Percentiles rank a stretch among this genome's conserved stretches.
These are phyloP conservation scores for Hylaeus volcanicus DNA, from an alignment of 1,140 invertebrate genomes.

Conservation along the genomic window DNA sequence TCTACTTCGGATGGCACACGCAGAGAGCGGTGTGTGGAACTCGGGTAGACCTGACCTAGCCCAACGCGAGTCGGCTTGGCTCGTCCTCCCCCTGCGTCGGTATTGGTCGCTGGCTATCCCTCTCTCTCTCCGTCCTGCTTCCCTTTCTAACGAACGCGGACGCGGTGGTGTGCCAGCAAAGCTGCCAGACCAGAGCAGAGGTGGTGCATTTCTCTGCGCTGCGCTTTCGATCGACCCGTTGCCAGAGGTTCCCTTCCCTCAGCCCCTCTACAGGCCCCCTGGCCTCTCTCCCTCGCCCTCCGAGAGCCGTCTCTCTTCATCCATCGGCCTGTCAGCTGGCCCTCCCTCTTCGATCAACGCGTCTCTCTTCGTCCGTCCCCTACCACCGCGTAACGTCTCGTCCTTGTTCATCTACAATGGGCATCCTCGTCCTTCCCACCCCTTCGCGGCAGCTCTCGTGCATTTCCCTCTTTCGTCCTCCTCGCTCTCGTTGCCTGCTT, in stretches of 20 bases:
- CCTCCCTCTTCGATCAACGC: not conserved
- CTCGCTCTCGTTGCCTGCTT: slow-evolving; percentile 24
- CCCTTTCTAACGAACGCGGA: slow-evolving; percentile 49
- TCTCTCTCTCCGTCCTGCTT: slow-evolving; percentile 5
- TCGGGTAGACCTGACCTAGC: slow-evolving; percentile 80
- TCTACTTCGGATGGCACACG: slow-evolving; percentile 62
- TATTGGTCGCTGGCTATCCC: slow-evolving; percentile 65
- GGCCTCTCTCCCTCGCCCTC: slow-evolving; percentile 8
- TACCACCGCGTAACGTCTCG: not conserved
- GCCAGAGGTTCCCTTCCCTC: slow-evolving; percentile 54
- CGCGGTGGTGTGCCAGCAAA: slow-evolving; percentile 70
- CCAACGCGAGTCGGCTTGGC: slow-evolving; percentile 79
- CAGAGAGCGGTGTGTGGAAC: slow-evolving; percentile 67
- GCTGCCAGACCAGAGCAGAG: slow-evolving; percentile 74
- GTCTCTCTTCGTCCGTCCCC: slow-evolving; percentile 12
- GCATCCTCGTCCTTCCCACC: slow-evolving; percentile 15
- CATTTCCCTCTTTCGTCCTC: slow-evolving; percentile 56
- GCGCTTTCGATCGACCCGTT: slow-evolving; percentile 80
- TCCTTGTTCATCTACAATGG: not conserved
- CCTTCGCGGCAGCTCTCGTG: slow-evolving; percentile 33
- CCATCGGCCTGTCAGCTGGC: not conserved
- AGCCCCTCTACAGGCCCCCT: slow-evolving; percentile 7
- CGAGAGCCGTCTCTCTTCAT: slow-evolving; percentile 41
- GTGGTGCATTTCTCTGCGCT: slow-evolving; percentile 79
- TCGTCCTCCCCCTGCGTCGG: slow-evolving; percentile 64